phyloP scores from a whole-genome alignment of 2,888 invertebrate genomes.

The Eupithecia exiguata region DNA sequence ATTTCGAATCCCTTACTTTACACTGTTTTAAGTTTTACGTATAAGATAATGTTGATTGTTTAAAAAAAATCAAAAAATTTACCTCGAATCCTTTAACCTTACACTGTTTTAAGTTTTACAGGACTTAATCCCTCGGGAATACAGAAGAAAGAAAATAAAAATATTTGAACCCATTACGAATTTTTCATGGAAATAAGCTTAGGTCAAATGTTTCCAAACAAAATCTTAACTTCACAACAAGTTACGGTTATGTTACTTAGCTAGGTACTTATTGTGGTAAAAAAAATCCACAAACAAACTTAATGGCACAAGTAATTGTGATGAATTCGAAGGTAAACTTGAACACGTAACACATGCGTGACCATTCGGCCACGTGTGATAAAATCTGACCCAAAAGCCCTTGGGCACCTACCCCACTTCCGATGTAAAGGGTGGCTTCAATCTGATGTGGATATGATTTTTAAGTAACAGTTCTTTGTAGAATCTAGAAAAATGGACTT shows the following conservation, averaged over 20 bases:
- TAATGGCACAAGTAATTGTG: constrained; percentile 6
- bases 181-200: no score
- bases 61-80: no score
- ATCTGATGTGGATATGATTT: neutral
- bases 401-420: constrained; percentile 12
- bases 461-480: neutral
- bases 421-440: neutral
- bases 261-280: neutral
- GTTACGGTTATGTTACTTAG: neutral
- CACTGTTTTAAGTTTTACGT: no score
- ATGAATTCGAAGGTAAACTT: constrained; percentile 21
- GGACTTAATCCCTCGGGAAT: no score
- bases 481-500: no score
- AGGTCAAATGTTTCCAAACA: no score
- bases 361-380: constrained; percentile 45
- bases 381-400: constrained; percentile 49
- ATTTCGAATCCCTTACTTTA: no score
- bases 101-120: no score
- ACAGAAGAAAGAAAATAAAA: no score
- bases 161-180: no score
- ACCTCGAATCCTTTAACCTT: no score
- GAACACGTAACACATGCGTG: constrained; percentile 20
- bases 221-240: neutral
- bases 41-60: no score
- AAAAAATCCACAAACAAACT: neutral